Base-by-base conservation (phyloP, 2,113 vertebrate genomes). In the Ochotona curzoniae region DNA sequence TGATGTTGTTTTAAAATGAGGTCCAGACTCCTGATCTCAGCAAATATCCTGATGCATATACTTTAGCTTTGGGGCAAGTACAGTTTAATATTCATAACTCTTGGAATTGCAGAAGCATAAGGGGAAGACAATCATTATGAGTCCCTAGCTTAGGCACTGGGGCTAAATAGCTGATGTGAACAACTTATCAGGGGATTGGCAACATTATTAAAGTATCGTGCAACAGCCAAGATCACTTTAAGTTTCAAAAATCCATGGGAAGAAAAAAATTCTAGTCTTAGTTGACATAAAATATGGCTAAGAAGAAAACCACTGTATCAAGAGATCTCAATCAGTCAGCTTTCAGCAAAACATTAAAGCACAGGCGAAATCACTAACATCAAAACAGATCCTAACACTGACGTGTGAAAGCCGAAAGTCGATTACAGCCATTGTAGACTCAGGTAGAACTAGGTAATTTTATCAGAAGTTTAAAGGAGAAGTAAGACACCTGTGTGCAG, bases 61-160 rank as follows among this genome's bases (percentile, higher is more conserved):
- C 98, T 98, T 98, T 98, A 98, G 98, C 98, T 98, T 88, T 98
- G 97, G 98, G 98, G 98, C 97, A 97, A 98, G 96, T 97, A 98
- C 87, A 98, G 97, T 95, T 98, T 98, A 98, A 98, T 98, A 98
- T 98, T 98, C 97, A 98, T 98, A 98, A 98, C 96, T 97, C 97
- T 97, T 96, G 93, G 97, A 98, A 98, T 96, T 97, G 93, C 96
- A 98, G 96, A 98, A 94, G 93, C 90, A 44, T 90, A 98, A 97
- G 79, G 93, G 97, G 97, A 97, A 98, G 95, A 96, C 97, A 98
- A 98, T 98, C 98, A 97, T 86, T 94, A 94, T 96, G 95, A 97
- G 97, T 98, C 97, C 97, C 96, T 97, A 97, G 97, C 95, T 97
- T 97, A 98, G 96, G 97, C 98, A 98, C 94, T 97, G 97, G 96